phyloP scores from a whole-genome alignment of 1,140 invertebrate species.

The Bombus turneri region DNA sequence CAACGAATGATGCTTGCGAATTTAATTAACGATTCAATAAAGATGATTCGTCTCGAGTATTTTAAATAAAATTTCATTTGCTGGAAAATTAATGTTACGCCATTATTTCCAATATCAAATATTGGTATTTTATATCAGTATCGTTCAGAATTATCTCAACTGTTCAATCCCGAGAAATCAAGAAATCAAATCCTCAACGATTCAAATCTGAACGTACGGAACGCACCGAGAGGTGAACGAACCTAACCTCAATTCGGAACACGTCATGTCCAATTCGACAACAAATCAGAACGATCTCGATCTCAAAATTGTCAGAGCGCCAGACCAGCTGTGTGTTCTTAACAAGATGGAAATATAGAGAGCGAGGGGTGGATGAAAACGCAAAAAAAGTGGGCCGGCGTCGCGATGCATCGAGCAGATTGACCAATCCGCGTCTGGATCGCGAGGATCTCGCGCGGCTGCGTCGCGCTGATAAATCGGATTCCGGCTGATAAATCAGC shows the following conservation, averaged over 20 bases:
- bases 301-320: neutral
- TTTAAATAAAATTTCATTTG: too few relatives aligned
- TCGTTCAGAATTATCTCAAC: too few relatives aligned
- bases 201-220: neutral
- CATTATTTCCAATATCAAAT: neutral
- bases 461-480: constrained; percentile 66
- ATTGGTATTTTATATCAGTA: too few relatives aligned
- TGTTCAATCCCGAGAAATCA: too few relatives aligned
- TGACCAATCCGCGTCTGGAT: constrained; percentile 61
- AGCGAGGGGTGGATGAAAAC: neutral
- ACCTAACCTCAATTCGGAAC: neutral
- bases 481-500: constrained; percentile 65
- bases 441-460: constrained; percentile 56
- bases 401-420: constrained; percentile 41
- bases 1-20: neutral
- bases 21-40: neutral
- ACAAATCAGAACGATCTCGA: neutral
- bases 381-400: neutral
- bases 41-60: neutral
- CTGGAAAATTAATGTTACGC: too few relatives aligned
- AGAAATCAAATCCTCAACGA: neutral
- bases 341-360: neutral
- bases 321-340: neutral
- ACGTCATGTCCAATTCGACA: neutral
- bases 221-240: neutral